Conservation (phyloP, 2,888 invertebrate species). For the Myopa testacea region DNA sequence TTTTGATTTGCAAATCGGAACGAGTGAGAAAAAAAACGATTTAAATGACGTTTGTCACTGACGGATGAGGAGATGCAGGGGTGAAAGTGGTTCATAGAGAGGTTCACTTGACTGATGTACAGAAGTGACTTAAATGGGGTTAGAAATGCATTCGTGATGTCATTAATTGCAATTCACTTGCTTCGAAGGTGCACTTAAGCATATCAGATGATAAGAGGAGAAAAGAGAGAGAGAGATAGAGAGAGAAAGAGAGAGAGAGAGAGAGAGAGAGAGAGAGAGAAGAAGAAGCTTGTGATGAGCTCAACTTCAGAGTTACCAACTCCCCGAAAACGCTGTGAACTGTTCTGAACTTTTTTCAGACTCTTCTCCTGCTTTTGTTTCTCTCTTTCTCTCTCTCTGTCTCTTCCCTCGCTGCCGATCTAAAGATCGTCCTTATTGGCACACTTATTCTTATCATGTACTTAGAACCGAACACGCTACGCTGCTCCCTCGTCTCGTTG, state of each 20-base stretch:
- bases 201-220: not conserved
- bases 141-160: not conserved
- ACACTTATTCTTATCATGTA: constrained; percentile 2
- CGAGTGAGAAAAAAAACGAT: not conserved
- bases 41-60: constrained; percentile 3
- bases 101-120: not conserved
- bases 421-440: not conserved
- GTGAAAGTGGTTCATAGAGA: not conserved
- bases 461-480: not conserved
- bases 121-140: too few relatives aligned
- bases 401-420: too few relatives aligned
- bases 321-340: not conserved
- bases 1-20: constrained; percentile 20
- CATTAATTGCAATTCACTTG: not conserved
- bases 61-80: not conserved
- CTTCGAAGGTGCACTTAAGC: not conserved
- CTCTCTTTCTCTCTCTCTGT: not conserved
- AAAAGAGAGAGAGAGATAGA: too few relatives aligned
- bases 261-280: too few relatives aligned
- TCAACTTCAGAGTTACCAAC: not conserved
- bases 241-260: too few relatives aligned
- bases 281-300: too few relatives aligned
- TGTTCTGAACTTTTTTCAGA: not conserved
- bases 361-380: not conserved
- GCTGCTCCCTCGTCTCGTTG: not conserved